A percentile compares a stretch with the other conserved stretches of the same genome.
Conservation (phyloP, 1,140 invertebrate genomes). For the Papilio polytes region DNA sequence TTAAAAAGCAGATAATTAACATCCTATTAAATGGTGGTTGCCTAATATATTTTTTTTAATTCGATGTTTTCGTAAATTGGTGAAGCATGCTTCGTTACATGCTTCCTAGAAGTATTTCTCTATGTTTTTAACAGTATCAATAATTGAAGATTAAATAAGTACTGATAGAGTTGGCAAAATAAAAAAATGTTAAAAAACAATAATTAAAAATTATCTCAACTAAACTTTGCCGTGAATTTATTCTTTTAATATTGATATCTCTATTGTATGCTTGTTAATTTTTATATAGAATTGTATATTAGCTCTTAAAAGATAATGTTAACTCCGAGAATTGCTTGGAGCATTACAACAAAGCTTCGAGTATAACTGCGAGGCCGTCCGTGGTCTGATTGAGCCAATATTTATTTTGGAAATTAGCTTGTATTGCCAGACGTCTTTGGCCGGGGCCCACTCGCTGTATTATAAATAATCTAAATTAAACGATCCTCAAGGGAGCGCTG, state of each 20-base stretch:
- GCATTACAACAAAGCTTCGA: constrained; percentile 50
- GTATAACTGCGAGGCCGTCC: constrained; percentile 54
- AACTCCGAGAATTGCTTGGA: constrained; percentile 1
- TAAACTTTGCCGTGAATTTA: background rate
- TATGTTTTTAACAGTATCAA: no score
- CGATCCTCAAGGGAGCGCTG: constrained; percentile 62
- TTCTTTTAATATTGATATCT: background rate
- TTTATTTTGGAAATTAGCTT: constrained; percentile 84
- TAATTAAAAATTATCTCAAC: no score
- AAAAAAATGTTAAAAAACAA: no score
- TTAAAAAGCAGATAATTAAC: no score
- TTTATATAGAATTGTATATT: background rate
- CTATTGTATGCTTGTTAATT: no score
- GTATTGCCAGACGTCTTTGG: constrained; percentile 65
- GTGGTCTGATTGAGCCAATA: constrained; percentile 80
- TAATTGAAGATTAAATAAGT: no score
- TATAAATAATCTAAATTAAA: constrained; percentile 81
- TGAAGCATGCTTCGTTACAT: no score
- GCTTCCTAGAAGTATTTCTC: no score
- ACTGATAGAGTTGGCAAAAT: no score
- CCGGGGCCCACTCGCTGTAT: constrained; percentile 58
- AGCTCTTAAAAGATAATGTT: background rate
- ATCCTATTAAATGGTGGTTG: no score
- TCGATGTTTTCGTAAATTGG: no score
- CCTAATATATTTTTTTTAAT: no score